Percentiles rank a stretch among this genome's conserved stretches.
Conservation (phyloP, 2,888 invertebrate species). For the Eilema depressum region DNA sequence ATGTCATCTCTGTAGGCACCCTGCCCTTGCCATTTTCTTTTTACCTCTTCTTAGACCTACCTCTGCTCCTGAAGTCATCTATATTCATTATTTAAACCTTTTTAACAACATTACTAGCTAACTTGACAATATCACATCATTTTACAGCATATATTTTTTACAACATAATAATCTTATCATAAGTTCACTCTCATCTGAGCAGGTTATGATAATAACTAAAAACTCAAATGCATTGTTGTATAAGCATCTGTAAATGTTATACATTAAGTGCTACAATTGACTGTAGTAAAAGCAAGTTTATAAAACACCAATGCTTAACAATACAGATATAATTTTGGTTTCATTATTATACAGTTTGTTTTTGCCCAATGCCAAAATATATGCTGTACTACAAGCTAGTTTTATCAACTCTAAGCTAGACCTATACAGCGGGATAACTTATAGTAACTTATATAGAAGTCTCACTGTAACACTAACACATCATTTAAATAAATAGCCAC, state of each 20-base stretch:
- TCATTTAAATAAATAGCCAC: background rate
- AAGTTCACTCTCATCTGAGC: background rate
- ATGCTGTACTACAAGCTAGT: background rate
- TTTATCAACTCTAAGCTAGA: background rate
- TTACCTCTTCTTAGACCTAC: too few species aligned
- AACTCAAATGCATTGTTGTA: constrained; percentile 26
- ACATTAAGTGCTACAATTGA: constrained; percentile 29
- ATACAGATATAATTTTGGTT: constrained; percentile 38
- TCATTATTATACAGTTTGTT: constrained; percentile 27
- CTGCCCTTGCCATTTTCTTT: too few species aligned
- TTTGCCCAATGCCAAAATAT: constrained; percentile 22
- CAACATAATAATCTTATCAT: background rate
- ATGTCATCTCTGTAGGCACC: too few species aligned
- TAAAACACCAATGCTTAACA: constrained; percentile 44
- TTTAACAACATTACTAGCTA: too few species aligned
- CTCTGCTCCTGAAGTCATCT: too few species aligned
- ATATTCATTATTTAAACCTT: too few species aligned
- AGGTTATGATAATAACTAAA: background rate
- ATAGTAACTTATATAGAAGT: background rate
- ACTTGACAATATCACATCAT: too few species aligned
- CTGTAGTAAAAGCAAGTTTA: constrained; percentile 41
- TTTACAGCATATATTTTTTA: too few species aligned
- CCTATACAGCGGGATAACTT: background rate
- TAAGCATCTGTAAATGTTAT: constrained; percentile 43
- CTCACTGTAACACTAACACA: background rate